phyloP scores from a whole-genome alignment of 2,797 vertebrate species.

The Oophaga sylvatica region DNA sequence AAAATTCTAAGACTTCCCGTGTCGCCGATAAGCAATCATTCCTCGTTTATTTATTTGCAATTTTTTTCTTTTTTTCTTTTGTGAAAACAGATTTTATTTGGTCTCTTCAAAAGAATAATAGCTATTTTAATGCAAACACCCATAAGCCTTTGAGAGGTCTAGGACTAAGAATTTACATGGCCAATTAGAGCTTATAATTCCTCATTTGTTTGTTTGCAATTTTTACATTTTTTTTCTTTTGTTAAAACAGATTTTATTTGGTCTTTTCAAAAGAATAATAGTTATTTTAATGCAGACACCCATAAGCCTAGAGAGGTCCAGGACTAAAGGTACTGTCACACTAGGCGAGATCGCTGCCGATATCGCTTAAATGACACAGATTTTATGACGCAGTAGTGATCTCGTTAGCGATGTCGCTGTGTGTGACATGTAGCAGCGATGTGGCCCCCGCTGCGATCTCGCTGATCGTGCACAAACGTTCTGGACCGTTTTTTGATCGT shows the following conservation, averaged over 20 bases:
- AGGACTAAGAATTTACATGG: background rate
- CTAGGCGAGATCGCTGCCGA: too few relatives aligned
- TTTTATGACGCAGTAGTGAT: too few relatives aligned
- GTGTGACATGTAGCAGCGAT: too few relatives aligned
- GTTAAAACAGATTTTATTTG: background rate
- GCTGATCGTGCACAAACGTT: too few relatives aligned
- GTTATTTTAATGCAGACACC: background rate
- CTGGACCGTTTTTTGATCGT: too few relatives aligned
- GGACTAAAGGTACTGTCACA: too few relatives aligned
- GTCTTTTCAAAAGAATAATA: background rate
- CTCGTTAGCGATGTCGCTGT: too few relatives aligned
- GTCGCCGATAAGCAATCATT: background rate
- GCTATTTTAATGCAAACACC: background rate
- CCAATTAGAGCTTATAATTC: background rate
- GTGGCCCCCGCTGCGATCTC: too few relatives aligned
- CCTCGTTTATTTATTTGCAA: background rate
- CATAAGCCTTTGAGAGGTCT: background rate
- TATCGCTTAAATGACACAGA: too few relatives aligned
- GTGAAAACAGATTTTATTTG: background rate
- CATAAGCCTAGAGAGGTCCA: background rate
- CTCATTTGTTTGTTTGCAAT: background rate
- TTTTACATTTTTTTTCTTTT: background rate
- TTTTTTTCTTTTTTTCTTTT: background rate
- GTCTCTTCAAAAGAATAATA: background rate
- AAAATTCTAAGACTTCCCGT: background rate